Evolutionary conservation across 2,888 invertebrate genomes (phyloP).

Genomic region (Agrochola lychnidis): DNA sequence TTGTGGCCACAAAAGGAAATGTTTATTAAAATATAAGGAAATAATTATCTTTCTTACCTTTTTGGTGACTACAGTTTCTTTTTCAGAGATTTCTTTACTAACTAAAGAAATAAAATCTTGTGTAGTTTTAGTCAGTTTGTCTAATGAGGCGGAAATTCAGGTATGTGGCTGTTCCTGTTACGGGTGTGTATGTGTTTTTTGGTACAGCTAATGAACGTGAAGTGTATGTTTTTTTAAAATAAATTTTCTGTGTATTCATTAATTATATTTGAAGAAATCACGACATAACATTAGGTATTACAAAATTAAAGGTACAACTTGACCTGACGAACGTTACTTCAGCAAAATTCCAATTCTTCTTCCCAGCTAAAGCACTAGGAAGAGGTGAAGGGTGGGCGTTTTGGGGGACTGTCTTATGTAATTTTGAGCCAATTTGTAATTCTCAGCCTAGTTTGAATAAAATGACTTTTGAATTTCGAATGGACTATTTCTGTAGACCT

Average conservation of each 20-base stretch:
- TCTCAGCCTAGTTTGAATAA: too few species aligned
- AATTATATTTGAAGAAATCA: not conserved
- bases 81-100: slow-evolving; percentile 14
- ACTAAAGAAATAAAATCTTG: not conserved
- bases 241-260: not conserved
- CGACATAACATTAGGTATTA: not conserved
- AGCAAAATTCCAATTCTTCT: not conserved
- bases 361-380: too few species aligned
- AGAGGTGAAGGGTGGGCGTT: too few species aligned
- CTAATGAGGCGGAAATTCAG: slow-evolving; percentile 8
- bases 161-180: not conserved
- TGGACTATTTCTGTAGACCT: not conserved
- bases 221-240: not conserved
- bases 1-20: slow-evolving; percentile 44
- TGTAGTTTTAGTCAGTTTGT: slow-evolving; percentile 2
- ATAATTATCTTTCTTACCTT: slow-evolving; percentile 54
- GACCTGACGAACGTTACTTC: not conserved
- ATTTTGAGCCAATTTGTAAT: too few species aligned
- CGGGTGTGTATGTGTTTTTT: not conserved
- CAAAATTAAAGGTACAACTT: not conserved
- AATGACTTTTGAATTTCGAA: too few species aligned
- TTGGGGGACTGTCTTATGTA: too few species aligned
- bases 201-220: not conserved
- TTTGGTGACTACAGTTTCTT: slow-evolving; percentile 7
- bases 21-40: slow-evolving; percentile 57